A percentile compares a stretch with the other conserved stretches of the same genome.
These are phyloP conservation scores for Philypnodon macrostomus DNA, from an alignment of 2,797 vertebrate species.

Conservation along the genomic window DNA sequence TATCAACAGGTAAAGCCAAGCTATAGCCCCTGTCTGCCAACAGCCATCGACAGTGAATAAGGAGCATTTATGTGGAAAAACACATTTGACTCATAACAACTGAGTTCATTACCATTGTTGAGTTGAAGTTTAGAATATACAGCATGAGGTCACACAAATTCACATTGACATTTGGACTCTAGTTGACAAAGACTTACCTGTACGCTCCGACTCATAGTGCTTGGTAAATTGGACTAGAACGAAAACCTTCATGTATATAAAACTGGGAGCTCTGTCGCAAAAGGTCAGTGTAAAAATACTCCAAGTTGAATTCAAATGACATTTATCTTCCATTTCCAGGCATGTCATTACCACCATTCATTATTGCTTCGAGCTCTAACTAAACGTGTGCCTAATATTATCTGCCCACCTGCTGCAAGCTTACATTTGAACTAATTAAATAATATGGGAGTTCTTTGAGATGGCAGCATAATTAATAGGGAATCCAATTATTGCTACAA, in stretches of 20 bases:
- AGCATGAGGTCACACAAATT: too few relatives aligned
- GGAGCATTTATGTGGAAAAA: too few relatives aligned
- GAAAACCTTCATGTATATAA: not conserved
- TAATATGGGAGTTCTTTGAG: slow-evolving; percentile 32
- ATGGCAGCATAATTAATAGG: slow-evolving; percentile 34
- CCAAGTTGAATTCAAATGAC: not conserved
- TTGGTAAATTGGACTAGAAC: not conserved
- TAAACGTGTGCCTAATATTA: slow-evolving; percentile 14
- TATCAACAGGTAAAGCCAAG: not conserved
- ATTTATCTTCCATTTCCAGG: slow-evolving; percentile 14
- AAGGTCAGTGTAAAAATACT: not conserved
- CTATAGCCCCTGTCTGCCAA: too few relatives aligned
- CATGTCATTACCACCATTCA: slow-evolving; percentile 8
- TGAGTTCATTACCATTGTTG: too few relatives aligned
- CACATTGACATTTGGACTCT: too few relatives aligned
- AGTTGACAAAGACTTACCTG: too few relatives aligned
- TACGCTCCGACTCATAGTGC: not conserved
- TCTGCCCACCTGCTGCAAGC: slow-evolving; percentile 40
- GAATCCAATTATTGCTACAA: slow-evolving; percentile 29
- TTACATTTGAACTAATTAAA: slow-evolving; percentile 42
- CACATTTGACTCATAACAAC: too few relatives aligned
- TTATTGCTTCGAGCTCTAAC: slow-evolving; percentile 1
- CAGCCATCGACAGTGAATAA: too few relatives aligned
- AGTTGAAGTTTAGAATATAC: too few relatives aligned
- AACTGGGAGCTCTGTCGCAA: not conserved